phyloP scores from a whole-genome alignment of 2,797 vertebrate species.

The Etheostoma perlongum region DNA sequence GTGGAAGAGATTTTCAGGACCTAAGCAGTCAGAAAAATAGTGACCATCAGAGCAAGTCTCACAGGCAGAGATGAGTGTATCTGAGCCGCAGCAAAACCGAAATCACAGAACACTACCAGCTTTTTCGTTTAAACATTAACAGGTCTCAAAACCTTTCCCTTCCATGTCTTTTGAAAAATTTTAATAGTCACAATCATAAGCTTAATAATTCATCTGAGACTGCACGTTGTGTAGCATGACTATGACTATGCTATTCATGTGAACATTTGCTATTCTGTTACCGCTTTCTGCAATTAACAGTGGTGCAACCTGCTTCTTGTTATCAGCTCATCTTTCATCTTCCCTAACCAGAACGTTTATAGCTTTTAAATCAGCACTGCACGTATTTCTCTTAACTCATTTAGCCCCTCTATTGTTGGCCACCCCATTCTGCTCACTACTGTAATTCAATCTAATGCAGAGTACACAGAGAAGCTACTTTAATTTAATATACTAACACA shows the following conservation, averaged over 20 bases:
- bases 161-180: too few species aligned
- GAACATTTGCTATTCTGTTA: background rate
- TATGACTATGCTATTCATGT: too few species aligned
- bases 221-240: background rate
- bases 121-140: too few species aligned
- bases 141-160: background rate
- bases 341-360: slow-evolving; percentile 13
- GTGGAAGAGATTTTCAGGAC: background rate
- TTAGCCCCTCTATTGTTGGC: slow-evolving; percentile 25
- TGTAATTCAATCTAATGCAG: slow-evolving; percentile 37
- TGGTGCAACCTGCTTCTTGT: slow-evolving; percentile 4
- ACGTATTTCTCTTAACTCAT: slow-evolving; percentile 34
- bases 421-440: slow-evolving; percentile 17
- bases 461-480: slow-evolving; percentile 22
- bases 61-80: background rate
- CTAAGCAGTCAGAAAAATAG: background rate
- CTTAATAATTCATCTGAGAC: background rate
- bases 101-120: background rate
- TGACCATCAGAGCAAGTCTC: background rate
- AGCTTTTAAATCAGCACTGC: slow-evolving; percentile 22
- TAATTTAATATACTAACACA: slow-evolving; percentile 35
- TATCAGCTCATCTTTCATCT: slow-evolving; percentile 32
- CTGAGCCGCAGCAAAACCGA: background rate
- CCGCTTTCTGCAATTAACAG: background rate
- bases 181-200: background rate